A percentile compares a stretch with the other conserved stretches of the same genome.
Evolutionary conservation across 1,140 invertebrate species (phyloP).

Genomic region (Brachionus rubens): DNA sequence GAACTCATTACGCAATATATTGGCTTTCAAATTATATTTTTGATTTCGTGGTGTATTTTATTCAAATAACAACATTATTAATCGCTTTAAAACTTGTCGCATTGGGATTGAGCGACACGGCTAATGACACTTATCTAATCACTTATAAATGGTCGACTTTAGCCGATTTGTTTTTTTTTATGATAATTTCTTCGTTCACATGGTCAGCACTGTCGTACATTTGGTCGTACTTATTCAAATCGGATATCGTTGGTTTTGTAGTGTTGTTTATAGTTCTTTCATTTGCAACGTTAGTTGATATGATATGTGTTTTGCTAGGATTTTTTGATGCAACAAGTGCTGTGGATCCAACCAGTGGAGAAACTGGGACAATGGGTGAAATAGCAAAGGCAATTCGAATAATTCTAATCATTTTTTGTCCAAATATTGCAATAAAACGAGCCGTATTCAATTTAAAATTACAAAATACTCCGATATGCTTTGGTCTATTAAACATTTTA

Average conservation of each 20-base stretch:
- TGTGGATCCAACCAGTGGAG: too few relatives aligned
- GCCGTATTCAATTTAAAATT: slow-evolving; percentile 31
- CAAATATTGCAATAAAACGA: slow-evolving; percentile 36
- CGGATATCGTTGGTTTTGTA: slow-evolving; percentile 30
- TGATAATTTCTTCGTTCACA: slow-evolving; percentile 15
- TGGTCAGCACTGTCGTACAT: background rate
- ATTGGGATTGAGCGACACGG: background rate
- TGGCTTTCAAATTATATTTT: slow-evolving; percentile 39
- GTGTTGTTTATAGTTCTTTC: slow-evolving; percentile 32
- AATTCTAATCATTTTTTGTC: slow-evolving; percentile 13
- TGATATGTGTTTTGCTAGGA: slow-evolving; percentile 27
- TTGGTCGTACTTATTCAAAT: slow-evolving; percentile 39
- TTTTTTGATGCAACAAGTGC: slow-evolving; percentile 11
- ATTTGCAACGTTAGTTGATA: slow-evolving; percentile 28
- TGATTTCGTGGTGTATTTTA: slow-evolving; percentile 4
- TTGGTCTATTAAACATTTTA: background rate
- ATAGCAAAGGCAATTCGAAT: background rate
- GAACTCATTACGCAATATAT: background rate
- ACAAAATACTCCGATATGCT: background rate
- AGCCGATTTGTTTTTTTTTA: slow-evolving; percentile 21
- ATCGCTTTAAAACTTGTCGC: slow-evolving; percentile 27
- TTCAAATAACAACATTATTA: background rate
- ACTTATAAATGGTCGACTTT: slow-evolving; percentile 4
- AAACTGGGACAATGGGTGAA: background rate
- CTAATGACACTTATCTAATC: slow-evolving; percentile 14